Percentiles rank a stretch among this genome's conserved stretches.
Evolutionary conservation across 2,888 invertebrate genomes (phyloP).

Genomic region (Rhopalosiphum nymphaeae): DNA sequence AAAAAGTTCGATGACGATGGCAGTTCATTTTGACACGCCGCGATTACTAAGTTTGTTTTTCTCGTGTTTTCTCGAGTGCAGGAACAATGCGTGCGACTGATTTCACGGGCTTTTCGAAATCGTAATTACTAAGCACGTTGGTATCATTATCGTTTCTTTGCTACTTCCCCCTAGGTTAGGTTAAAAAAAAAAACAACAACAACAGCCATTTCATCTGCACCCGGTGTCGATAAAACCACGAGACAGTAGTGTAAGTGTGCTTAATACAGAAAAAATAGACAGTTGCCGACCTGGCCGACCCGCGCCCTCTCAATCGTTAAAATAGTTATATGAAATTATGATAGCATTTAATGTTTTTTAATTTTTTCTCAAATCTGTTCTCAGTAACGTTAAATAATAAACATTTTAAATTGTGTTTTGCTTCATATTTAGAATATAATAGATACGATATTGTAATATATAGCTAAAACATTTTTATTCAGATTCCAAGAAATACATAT

Average conservation of each 20-base stretch:
- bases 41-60: background rate
- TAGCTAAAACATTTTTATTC: background rate
- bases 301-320: background rate
- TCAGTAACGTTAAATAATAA: background rate
- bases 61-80: background rate
- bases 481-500: background rate
- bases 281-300: background rate
- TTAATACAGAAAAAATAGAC: background rate
- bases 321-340: background rate
- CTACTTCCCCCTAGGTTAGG: background rate
- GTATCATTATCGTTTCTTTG: background rate
- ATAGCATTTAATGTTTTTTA: background rate
- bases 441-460: background rate
- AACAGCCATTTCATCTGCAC: background rate
- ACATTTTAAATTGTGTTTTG: background rate
- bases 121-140: background rate
- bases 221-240: background rate
- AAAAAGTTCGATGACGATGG: background rate
- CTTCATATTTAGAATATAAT: background rate
- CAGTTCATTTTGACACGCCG: background rate
- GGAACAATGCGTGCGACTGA: background rate
- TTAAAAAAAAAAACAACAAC: background rate
- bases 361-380: background rate
- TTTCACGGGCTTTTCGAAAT: background rate
- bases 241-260: background rate